Percentiles rank a stretch among this genome's conserved stretches.
These are phyloP conservation scores for Acanthurus lineatus DNA, from an alignment of 2,797 vertebrate species.

Conservation along the genomic window DNA sequence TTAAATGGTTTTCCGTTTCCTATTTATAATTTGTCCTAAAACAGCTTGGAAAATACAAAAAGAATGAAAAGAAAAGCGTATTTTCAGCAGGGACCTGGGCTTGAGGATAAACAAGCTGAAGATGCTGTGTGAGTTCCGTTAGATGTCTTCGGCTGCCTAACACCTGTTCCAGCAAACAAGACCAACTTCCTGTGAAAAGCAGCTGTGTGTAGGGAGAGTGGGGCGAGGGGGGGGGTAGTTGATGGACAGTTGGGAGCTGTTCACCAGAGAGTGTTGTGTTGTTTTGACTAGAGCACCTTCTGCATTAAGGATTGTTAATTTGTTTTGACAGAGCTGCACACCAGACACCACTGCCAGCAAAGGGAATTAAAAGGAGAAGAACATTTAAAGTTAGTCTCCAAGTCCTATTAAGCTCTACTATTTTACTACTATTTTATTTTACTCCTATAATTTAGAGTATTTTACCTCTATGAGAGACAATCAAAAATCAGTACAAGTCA, in stretches of 20 bases:
- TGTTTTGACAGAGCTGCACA: constrained; percentile 64
- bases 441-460: not conserved
- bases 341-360: constrained; percentile 56
- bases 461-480: not conserved
- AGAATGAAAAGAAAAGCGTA: not conserved
- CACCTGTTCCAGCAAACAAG: constrained; percentile 57
- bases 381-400: constrained; percentile 14
- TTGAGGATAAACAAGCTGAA: constrained; percentile 41
- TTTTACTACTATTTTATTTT: not conserved
- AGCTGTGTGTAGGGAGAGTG: constrained; percentile 26
- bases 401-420: not conserved
- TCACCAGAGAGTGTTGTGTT: constrained; percentile 46
- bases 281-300: constrained; percentile 62
- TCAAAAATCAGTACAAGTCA: no score
- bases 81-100: constrained; percentile 21
- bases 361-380: constrained; percentile 22
- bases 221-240: not conserved
- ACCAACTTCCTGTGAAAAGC: constrained; percentile 47
- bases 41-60: not conserved
- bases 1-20: no score
- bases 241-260: constrained; percentile 38
- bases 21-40: no score
- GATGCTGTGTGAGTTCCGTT: constrained; percentile 19
- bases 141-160: constrained; percentile 44
- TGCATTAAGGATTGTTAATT: constrained; percentile 61